phyloP scores from a whole-genome alignment of 2,888 invertebrate genomes.

The Zelleria hepariella region DNA sequence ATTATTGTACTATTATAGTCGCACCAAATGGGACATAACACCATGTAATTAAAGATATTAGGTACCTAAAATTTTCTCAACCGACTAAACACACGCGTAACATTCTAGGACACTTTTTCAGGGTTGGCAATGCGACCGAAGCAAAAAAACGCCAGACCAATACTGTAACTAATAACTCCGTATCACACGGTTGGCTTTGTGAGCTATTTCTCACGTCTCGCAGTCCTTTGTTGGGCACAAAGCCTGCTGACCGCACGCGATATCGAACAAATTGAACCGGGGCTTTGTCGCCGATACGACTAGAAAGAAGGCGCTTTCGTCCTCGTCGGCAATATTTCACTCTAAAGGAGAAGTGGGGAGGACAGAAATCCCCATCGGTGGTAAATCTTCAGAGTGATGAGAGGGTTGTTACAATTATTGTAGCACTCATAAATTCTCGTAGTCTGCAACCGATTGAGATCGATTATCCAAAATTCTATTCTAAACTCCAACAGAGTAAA shows the following conservation, averaged over 20 bases:
- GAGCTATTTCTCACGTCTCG: constrained; percentile 41
- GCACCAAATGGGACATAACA: no score
- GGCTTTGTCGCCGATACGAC: constrained; percentile 45
- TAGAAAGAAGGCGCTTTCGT: constrained; percentile 45
- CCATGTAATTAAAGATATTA: no score
- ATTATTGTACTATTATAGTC: no score
- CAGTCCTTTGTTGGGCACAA: constrained; percentile 51
- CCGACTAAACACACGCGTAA: no score
- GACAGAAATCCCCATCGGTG: constrained; percentile 18
- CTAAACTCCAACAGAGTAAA: no score
- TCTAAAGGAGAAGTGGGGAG: constrained; percentile 31
- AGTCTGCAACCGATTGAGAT: no score
- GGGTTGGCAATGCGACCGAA: not conserved
- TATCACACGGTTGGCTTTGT: constrained; percentile 3
- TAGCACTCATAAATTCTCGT: no score
- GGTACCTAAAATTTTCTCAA: not conserved
- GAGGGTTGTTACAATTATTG: constrained; percentile 7
- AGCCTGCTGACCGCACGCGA: constrained; percentile 48
- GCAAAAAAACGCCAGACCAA: not conserved
- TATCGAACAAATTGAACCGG: constrained; percentile 63
- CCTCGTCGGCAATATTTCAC: constrained; percentile 52
- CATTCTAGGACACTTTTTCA: not conserved
- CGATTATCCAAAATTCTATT: no score
- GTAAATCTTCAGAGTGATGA: constrained; percentile 12
- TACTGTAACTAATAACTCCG: not conserved